Conservation (phyloP, 2,797 vertebrate species). For the Chelmon rostratus region DNA sequence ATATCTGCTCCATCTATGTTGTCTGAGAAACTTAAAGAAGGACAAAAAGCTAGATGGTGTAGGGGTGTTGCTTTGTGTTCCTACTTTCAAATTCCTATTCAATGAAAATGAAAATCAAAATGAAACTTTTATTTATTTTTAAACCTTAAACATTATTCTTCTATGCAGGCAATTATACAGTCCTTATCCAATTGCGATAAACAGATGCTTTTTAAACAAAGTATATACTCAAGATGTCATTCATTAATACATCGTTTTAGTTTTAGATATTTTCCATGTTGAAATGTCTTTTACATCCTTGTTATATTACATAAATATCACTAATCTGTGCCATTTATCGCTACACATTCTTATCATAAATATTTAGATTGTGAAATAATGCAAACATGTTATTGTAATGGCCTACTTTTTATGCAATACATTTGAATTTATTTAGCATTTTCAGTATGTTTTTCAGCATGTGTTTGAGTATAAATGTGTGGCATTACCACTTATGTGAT, state of each 20-base stretch:
- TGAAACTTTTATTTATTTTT: not conserved
- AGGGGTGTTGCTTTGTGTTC: not conserved
- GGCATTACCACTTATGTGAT: slow-evolving; percentile 38
- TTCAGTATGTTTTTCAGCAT: slow-evolving; percentile 24
- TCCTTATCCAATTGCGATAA: not conserved
- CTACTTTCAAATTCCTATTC: not conserved
- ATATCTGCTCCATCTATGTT: slow-evolving; percentile 3
- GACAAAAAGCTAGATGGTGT: not conserved
- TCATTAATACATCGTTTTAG: not conserved
- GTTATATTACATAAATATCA: slow-evolving; percentile 13
- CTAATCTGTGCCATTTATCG: not conserved
- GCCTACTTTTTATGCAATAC: slow-evolving; percentile 17
- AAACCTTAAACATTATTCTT: slow-evolving; percentile 4
- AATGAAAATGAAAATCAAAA: not conserved
- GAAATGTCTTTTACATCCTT: not conserved
- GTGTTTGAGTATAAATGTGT: slow-evolving; percentile 41
- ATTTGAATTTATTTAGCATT: slow-evolving; percentile 43
- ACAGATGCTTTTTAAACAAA: slow-evolving; percentile 1
- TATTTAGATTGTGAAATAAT: slow-evolving; percentile 29
- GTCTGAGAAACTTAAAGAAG: slow-evolving; percentile 7
- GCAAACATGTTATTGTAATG: slow-evolving; percentile 6
- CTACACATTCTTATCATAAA: slow-evolving; percentile 14
- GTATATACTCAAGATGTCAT: not conserved
- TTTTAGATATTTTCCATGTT: not conserved
- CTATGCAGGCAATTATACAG: not conserved